Evolutionary conservation across 2,113 vertebrate species (phyloP), one percentile per base, ranked within the genome.

Genomic region (Microcebus jonahi): DNA sequence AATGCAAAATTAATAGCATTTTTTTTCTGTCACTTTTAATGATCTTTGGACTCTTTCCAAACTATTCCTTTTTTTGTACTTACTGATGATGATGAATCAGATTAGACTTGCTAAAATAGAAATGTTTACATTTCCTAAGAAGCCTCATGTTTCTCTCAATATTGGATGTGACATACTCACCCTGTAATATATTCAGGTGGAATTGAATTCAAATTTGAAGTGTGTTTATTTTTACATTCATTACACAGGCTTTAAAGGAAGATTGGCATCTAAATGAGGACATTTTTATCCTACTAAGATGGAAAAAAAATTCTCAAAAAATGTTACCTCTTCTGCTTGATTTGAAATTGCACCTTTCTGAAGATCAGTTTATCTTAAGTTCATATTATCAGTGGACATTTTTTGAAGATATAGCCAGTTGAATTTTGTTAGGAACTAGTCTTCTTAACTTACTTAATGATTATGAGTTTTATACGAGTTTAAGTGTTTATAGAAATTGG

Each of bases 141-240:
- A 93, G 68, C 27, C 20, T 91, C 76, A 50, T 67, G 34, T 80
- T 95, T 94, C 63, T 57, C 29, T 96, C 75, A 93, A 18, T 85
- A 95, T 94, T 96, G 89, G 39, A 95, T 93, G 73, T 91, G 91
- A 95, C 95, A 96, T 71, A 50, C 65, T 97, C 65, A 23, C 48
- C 89, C 55, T 93, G 21, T 89, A 93, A 97, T 94, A 84, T 94
- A 97, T 93, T 97, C 95, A 91, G 91, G 90, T 97, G 63, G 79
- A 97, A 97, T 90, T 95, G 91, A 97, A 97, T 95, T 95, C 70
- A 80, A 55, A 94, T 75, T 91, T 95, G 29, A 91, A 97, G 83
- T 91, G 63, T 90, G 79, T 95, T 98, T 96, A 95, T 95, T 96
- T 96, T 98, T 97, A 57, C 39, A 95, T 92, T 96, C 39, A 80